Evolutionary conservation across 1,140 invertebrate genomes (phyloP), one percentile per base, ranked within the genome.

Genomic region (Pygmarrhopalites habei): DNA sequence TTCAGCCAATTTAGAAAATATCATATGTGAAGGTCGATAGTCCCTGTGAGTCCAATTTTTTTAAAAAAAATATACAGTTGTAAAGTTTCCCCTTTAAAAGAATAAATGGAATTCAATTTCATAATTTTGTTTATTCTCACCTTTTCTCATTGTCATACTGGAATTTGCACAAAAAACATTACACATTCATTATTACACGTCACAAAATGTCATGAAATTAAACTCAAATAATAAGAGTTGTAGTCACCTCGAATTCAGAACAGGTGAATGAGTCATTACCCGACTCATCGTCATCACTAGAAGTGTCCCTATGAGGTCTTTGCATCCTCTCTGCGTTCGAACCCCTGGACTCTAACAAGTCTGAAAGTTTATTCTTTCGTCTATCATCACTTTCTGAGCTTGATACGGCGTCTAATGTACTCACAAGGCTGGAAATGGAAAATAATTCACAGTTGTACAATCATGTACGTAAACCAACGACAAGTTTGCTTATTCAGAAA

Each of bases 181-280:
- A n/a, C n/a, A n/a, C n/a, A n/a, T n/a, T n/a, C n/a, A n/a, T n/a
- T n/a, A n/a, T n/a, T n/a, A n/a, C n/a, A n/a, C n/a, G n/a, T n/a
- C n/a, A n/a, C n/a, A n/a, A n/a, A n/a, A n/a, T n/a, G n/a, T n/a
- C n/a, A n/a, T n/a, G n/a, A n/a, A n/a, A n/a, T n/a, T n/a, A n/a
- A n/a, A n/a, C n/a, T n/a, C n/a, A n/a, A n/a, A n/a, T n/a, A n/a
- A n/a, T n/a, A n/a, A n/a, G n/a, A n/a, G n/a, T n/a, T n/a, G n/a
- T n/a, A n/a, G n/a, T n/a, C n/a, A n/a, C n/a, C n/a, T 98, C 94
- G 73, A 96, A 96, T 79, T 98, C 93, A 0, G 93, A 97, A 77
- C 93, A 97, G 0, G 93, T 97, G 78, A 97, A 98, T 65, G 92
- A 95, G 73, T 98, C 94, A 77, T 96, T 95, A 2, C 90, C 91